Percentiles rank a stretch among this genome's conserved stretches.
These are phyloP conservation scores for Xiphophorus maculatus DNA, from an alignment of 2,113 vertebrate genomes.

Conservation along the genomic window DNA sequence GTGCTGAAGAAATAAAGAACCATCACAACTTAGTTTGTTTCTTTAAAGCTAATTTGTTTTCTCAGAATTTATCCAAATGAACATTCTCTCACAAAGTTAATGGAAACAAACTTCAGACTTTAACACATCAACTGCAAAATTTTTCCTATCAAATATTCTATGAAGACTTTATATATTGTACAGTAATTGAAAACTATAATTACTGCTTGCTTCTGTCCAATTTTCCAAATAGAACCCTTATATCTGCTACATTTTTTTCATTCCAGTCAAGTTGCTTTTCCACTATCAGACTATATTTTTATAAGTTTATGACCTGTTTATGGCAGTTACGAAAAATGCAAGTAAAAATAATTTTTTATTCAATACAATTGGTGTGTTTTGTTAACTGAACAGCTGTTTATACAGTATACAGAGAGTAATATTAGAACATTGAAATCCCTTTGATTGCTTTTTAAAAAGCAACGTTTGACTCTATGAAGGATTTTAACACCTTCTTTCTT, in stretches of 20 bases:
- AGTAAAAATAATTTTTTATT: neutral
- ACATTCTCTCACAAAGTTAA: neutral
- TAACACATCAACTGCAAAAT: neutral
- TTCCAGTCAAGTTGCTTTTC: neutral
- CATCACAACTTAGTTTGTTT: neutral
- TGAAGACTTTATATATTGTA: too few relatives aligned
- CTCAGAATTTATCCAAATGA: neutral
- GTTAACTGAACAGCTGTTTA: neutral
- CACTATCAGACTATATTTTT: neutral
- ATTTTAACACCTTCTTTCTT: neutral
- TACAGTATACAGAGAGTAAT: neutral
- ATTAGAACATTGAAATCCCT: neutral
- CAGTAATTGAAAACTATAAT: too few relatives aligned
- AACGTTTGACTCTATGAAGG: neutral
- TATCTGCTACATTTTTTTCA: too few relatives aligned
- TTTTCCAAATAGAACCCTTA: too few relatives aligned
- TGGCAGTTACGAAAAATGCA: neutral
- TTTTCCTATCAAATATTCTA: neutral
- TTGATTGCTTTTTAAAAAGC: neutral
- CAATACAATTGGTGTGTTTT: neutral
- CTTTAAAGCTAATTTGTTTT: too few relatives aligned
- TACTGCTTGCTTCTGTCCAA: too few relatives aligned
- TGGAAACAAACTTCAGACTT: neutral
- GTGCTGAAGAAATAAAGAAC: too few relatives aligned
- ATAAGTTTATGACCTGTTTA: neutral